Percentiles rank a stretch among this genome's conserved stretches.
Conservation (phyloP, 2,888 invertebrate species). For the Netelia fuscicornis region DNA sequence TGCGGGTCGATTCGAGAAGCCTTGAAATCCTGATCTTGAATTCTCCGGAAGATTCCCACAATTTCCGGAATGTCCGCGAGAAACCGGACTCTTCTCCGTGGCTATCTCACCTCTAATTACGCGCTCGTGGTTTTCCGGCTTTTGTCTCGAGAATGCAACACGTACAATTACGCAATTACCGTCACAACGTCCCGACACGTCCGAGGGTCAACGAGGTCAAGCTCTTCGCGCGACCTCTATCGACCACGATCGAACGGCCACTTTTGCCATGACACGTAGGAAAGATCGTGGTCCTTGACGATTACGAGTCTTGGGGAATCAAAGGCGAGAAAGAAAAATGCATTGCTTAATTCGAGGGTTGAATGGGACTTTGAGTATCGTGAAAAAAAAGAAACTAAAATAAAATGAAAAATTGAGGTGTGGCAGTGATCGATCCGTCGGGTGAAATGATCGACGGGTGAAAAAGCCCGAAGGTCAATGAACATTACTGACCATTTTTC, state of each 20-base stretch:
- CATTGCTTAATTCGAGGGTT: constrained; percentile 8
- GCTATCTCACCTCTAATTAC: background rate
- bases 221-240: constrained; percentile 23
- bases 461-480: constrained; percentile 33
- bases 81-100: constrained; percentile 17
- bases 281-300: constrained; percentile 60
- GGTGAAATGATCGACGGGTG: constrained; percentile 16
- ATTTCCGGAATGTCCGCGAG: constrained; percentile 39
- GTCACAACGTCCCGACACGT: constrained; percentile 32
- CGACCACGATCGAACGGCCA: constrained; percentile 58
- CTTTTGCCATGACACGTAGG: constrained; percentile 30
- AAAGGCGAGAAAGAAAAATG: constrained; percentile 7
- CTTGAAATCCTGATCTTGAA: constrained; percentile 9
- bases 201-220: constrained; percentile 50
- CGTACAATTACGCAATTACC: constrained; percentile 50
- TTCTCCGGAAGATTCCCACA: constrained; percentile 15
- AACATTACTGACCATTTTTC: constrained; percentile 42
- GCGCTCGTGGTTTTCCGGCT: constrained; percentile 26
- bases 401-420: background rate
- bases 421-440: constrained; percentile 36
- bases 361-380: constrained; percentile 30
- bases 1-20: background rate
- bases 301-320: constrained; percentile 46
- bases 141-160: constrained; percentile 39
- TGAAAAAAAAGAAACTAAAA: background rate